Evolutionary conservation across 2,888 invertebrate genomes (phyloP).

Genomic region (Zygaena filipendulae): DNA sequence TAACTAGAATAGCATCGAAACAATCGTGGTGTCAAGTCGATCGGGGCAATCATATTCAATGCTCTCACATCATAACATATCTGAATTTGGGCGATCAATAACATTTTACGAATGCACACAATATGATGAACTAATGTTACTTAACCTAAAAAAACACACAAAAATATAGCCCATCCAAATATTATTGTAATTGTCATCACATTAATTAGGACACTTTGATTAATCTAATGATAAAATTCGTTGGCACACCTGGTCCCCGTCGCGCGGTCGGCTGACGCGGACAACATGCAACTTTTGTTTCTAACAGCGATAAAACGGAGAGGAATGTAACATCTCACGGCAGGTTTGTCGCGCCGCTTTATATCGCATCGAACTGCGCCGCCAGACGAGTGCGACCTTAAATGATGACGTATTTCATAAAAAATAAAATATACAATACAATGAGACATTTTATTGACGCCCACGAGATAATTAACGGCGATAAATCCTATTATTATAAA

Average conservation of each 20-base stretch:
- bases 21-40: no score
- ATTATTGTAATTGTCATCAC: conserved; percentile 67
- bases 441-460: no score
- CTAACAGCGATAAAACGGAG: conserved; percentile 21
- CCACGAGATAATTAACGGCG: no score
- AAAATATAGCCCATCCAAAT: conserved; percentile 63
- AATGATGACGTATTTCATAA: background rate
- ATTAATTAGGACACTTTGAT: conserved; percentile 56
- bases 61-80: no score
- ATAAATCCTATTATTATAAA: no score
- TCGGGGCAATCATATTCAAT: no score
- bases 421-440: background rate
- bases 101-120: conserved; percentile 62
- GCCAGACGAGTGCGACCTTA: conserved; percentile 58
- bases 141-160: conserved; percentile 62
- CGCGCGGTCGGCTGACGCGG: conserved; percentile 19
- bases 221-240: conserved; percentile 60
- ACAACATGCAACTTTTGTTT: conserved; percentile 33
- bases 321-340: conserved; percentile 54
- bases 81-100: no score
- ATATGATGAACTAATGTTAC: conserved; percentile 33
- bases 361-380: conserved; percentile 51
- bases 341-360: no score
- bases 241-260: conserved; percentile 47
- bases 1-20: no score